Evolutionary conservation across 2,797 vertebrate species (phyloP).

Genomic region (Erpetoichthys calabaricus): DNA sequence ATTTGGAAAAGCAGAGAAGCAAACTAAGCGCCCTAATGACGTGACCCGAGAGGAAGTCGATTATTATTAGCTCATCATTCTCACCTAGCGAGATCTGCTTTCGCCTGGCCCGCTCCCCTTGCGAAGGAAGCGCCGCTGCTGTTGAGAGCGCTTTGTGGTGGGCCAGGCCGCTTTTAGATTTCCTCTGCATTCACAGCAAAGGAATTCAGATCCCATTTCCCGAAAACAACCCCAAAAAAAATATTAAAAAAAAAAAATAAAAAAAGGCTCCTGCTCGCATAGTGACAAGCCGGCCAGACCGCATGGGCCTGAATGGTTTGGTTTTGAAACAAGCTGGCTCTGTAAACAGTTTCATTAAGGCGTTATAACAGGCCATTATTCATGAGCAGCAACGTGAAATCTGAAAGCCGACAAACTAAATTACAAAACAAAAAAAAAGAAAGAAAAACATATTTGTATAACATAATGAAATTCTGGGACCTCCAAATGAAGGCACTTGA

Average conservation of each 20-base stretch:
- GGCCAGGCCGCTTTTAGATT: slow-evolving; percentile 72
- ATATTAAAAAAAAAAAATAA: too few relatives aligned
- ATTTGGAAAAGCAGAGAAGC: slow-evolving; percentile 93
- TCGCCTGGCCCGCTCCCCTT: slow-evolving; percentile 43
- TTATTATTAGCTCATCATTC: slow-evolving; percentile 95
- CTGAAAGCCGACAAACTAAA: slow-evolving; percentile 18
- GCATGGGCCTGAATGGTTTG: slow-evolving; percentile 56
- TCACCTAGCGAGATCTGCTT: slow-evolving; percentile 84
- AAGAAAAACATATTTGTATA: too few relatives aligned
- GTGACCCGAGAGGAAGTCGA: slow-evolving; percentile 98
- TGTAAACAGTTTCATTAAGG: slow-evolving; percentile 62
- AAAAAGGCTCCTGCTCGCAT: too few relatives aligned
- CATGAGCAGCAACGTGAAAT: slow-evolving; percentile 27
- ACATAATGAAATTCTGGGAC: too few relatives aligned
- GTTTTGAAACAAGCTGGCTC: slow-evolving; percentile 59
- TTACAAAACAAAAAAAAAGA: slow-evolving; percentile 15
- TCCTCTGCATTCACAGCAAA: slow-evolving; percentile 83
- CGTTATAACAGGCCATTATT: slow-evolving; percentile 60
- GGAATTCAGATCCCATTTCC: slow-evolving; percentile 89
- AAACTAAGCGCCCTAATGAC: slow-evolving; percentile 75
- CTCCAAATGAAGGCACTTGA: too few relatives aligned
- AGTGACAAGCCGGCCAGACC: too few relatives aligned
- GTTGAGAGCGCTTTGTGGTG: slow-evolving; percentile 42
- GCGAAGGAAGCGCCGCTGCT: slow-evolving; percentile 66
- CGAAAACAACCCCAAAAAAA: slow-evolving; percentile 37